Percentiles rank a stretch among this genome's conserved stretches.
Evolutionary conservation across 1,140 invertebrate species (phyloP).

Genomic region (Batillaria attramentaria): DNA sequence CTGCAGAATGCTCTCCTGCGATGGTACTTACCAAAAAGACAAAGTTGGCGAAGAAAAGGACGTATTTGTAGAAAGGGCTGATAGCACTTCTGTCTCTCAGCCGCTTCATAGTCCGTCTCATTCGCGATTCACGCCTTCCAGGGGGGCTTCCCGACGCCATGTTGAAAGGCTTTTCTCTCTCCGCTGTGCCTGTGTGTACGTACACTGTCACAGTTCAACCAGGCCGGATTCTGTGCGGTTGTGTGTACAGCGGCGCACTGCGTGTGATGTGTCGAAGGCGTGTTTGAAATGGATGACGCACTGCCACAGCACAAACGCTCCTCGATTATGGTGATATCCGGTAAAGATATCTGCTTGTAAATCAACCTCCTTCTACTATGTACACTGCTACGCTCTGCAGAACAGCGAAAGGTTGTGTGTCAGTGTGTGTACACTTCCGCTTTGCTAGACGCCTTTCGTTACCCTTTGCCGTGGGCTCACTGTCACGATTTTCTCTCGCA

Average conservation of each 20-base stretch:
- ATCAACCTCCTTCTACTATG: no score
- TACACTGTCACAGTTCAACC: no score
- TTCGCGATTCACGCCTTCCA: neutral
- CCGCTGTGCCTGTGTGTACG: neutral
- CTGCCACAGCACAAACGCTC: no score
- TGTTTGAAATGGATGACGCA: neutral
- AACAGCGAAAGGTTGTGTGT: no score
- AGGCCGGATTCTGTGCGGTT: no score
- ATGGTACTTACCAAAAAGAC: conserved; percentile 42
- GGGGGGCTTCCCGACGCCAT: neutral
- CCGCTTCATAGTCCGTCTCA: neutral
- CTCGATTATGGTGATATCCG: no score
- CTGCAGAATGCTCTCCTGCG: neutral
- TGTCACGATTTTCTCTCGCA: no score
- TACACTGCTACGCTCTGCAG: no score
- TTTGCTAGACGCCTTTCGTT: no score
- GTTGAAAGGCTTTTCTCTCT: neutral
- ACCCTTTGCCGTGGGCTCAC: no score
- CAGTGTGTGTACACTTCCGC: no score
- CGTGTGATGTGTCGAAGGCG: neutral
- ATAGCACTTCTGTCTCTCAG: conserved; percentile 39
- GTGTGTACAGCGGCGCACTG: neutral
- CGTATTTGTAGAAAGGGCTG: conserved; percentile 38
- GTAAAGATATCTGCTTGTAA: no score
- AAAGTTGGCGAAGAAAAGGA: conserved; percentile 43